Evolutionary conservation across 2,113 vertebrate species (phyloP), one percentile per base, ranked within the genome.

Genomic region (rabbit (Oryctolagus cuniculus)): DNA sequence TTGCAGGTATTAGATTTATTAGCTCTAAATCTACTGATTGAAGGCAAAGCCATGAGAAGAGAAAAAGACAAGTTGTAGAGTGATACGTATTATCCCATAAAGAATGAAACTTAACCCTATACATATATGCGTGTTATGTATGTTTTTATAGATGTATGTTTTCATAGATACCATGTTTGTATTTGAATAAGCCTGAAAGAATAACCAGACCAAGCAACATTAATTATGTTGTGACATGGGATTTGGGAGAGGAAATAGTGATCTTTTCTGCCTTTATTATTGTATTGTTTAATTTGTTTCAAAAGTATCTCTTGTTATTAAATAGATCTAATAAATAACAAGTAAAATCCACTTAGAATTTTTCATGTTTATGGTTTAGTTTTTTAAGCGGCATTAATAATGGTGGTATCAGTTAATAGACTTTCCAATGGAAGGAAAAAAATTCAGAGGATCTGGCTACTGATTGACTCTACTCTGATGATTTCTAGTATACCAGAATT

Each of bases 251-350:
- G 25, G 25, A 78, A 70, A 38, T 78, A 73, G 34, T 38, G 61
- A 70, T 5, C 24, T 10, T 93, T 84, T 80, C 31, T 82, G 38
- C 44, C 38, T 88, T 86, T 27, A 38, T 92, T 38, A 8, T 34
- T 72, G 29, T 73, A 36, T 53, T 58, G 2, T 80, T 95, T 90
- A 73, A 87, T 64, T 84, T 93, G n/a, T 89, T 79, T 21, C 9
- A 58, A 24, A 84, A 96, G 22, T 13, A 38, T 77, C 24, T 83
- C 13, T 94, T 81, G 21, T 75, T 95, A 84, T 84, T 92, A 51
- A 87, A 79, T n/a, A 69, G 27, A 78, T 25, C 64, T 64, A 90
- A 73, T 34, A 80, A 51, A 64, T 49, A 55, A 34, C 88, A 81
- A 74, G 91, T 90, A 38, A 85, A 88, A 53, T 92, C 8, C 51